A percentile compares a stretch with the other conserved stretches of the same genome.
These are phyloP conservation scores for Epirrhoe tristata DNA, from an alignment of 2,888 invertebrate genomes.

Conservation along the genomic window DNA sequence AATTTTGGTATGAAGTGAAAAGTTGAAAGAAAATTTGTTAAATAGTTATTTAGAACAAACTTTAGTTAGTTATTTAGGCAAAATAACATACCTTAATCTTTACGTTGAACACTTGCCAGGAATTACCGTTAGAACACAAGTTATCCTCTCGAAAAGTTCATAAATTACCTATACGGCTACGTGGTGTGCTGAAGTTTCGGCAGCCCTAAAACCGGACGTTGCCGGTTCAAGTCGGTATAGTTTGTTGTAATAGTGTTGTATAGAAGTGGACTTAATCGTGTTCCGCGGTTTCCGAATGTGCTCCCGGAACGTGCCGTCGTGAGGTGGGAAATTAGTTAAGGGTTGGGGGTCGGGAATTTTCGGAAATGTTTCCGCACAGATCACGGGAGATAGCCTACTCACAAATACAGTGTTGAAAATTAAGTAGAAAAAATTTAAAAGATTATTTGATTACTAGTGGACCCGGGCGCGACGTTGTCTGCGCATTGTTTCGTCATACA, in stretches of 20 bases:
- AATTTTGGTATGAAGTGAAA: too few species aligned
- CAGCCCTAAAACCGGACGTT: slow-evolving; percentile 49
- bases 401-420: neutral
- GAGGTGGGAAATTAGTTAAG: slow-evolving; percentile 60
- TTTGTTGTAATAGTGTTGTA: slow-evolving; percentile 64
- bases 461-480: too few species aligned
- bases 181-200: slow-evolving; percentile 49
- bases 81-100: neutral
- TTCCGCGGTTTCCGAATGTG: slow-evolving; percentile 64
- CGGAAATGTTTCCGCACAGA: slow-evolving; percentile 35
- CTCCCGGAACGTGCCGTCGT: slow-evolving; percentile 56
- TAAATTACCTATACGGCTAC: slow-evolving; percentile 34
- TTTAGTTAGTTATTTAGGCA: neutral
- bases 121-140: slow-evolving; percentile 21
- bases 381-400: slow-evolving; percentile 9
- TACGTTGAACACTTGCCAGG: slow-evolving; percentile 22
- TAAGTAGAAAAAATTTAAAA: neutral
- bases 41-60: too few species aligned
- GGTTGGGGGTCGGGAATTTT: slow-evolving; percentile 43
- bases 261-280: slow-evolving; percentile 65
- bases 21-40: too few species aligned
- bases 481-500: too few species aligned
- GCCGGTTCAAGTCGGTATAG: slow-evolving; percentile 53
- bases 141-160: slow-evolving; percentile 29
- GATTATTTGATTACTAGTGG: too few species aligned